phyloP scores from a whole-genome alignment of 1,140 invertebrate genomes.

The Lepeophtheirus salmonis region DNA sequence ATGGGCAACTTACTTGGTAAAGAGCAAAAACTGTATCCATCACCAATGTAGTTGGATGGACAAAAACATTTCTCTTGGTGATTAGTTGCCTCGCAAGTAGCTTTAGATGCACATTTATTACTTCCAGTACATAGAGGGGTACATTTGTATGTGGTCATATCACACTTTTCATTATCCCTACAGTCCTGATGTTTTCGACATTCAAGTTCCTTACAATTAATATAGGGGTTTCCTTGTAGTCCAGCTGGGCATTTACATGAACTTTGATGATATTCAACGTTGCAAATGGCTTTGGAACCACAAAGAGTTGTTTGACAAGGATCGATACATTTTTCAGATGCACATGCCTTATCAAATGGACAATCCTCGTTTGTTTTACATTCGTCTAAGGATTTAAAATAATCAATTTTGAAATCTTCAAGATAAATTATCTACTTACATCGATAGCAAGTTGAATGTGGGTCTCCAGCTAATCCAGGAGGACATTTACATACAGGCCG shows the following conservation, averaged over 20 bases:
- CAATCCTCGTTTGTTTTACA: constrained; percentile 25
- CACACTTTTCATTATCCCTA: constrained; percentile 4
- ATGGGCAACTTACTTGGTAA: neutral
- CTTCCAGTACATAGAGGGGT: neutral
- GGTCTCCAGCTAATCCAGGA: constrained; percentile 26
- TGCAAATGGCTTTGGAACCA: constrained; percentile 58
- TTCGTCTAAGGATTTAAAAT: constrained; percentile 20
- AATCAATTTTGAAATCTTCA: constrained; percentile 8
- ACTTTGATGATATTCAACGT: constrained; percentile 59
- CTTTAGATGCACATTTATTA: constrained; percentile 29
- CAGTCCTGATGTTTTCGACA: constrained; percentile 19
- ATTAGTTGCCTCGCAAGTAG: neutral
- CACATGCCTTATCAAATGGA: constrained; percentile 28
- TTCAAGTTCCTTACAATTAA: constrained; percentile 29
- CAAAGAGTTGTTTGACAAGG: constrained; percentile 48
- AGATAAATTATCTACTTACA: neutral
- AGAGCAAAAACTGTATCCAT: constrained; percentile 23
- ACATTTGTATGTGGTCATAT: constrained; percentile 16
- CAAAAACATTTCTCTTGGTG: neutral
- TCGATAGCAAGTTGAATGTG: constrained; percentile 27
- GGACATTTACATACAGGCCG: constrained; percentile 25
- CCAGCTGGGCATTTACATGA: constrained; percentile 60
- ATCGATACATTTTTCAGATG: constrained; percentile 53
- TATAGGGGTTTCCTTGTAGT: constrained; percentile 56
- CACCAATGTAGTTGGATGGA: constrained; percentile 30